Evolutionary conservation across 2,888 invertebrate genomes (phyloP).

Genomic region (Ferdinandea cuprea): DNA sequence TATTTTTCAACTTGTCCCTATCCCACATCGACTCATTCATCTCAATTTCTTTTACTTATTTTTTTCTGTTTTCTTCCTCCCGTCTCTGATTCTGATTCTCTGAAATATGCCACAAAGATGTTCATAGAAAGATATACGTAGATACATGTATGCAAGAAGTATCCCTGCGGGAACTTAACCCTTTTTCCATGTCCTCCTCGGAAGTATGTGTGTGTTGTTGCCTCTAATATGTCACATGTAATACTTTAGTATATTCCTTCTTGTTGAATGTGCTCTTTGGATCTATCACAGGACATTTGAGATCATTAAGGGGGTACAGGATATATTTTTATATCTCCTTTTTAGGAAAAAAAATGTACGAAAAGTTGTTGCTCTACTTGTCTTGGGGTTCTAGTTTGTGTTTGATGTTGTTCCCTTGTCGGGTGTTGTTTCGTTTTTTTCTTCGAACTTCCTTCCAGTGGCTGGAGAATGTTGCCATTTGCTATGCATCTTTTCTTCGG

Average conservation of each 20-base stretch:
- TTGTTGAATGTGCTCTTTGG: conserved; percentile 42
- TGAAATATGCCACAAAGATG: conserved; percentile 50
- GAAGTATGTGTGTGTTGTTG: conserved; percentile 24
- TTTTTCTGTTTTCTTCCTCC: background rate
- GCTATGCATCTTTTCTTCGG: background rate
- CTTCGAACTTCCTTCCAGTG: background rate
- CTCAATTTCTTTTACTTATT: conserved; percentile 52
- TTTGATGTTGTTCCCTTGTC: conserved; percentile 35
- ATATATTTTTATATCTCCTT: conserved; percentile 3
- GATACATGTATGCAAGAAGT: conserved; percentile 40
- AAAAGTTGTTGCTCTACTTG: conserved; percentile 35
- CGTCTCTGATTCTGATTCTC: conserved; percentile 23
- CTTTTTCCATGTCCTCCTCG: conserved; percentile 40
- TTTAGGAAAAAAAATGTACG: no score
- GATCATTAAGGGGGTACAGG: conserved; percentile 51
- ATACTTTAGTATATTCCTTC: conserved; percentile 12
- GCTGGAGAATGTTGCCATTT: background rate
- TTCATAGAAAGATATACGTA: no score
- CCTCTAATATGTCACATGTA: conserved; percentile 45
- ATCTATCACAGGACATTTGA: conserved; percentile 37
- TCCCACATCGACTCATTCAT: conserved; percentile 50
- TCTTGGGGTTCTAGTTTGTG: conserved; percentile 22
- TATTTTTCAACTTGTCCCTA: background rate
- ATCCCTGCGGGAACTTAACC: conserved; percentile 59
- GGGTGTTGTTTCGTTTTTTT: background rate